Evolutionary conservation across 2,113 vertebrate genomes (phyloP).

Genomic region (Ondatra zibethicus): DNA sequence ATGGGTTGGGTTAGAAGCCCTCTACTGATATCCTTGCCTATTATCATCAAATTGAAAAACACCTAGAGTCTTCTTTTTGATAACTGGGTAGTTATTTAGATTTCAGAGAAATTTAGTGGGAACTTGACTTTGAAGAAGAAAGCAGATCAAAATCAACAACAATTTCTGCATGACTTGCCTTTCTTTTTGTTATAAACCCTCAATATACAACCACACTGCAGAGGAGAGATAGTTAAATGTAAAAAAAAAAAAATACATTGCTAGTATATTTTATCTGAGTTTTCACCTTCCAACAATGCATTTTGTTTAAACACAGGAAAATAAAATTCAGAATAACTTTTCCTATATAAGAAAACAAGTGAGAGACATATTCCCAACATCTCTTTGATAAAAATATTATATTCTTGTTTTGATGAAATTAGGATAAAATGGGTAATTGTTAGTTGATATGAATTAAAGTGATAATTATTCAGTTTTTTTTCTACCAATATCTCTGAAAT

Average conservation of each 20-base stretch:
- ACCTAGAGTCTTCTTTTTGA: conserved; percentile 12
- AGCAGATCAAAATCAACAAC: conserved; percentile 41
- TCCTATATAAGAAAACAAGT: background rate
- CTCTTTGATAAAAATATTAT: background rate
- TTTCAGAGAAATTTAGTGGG: conserved; percentile 54
- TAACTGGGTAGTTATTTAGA: conserved; percentile 52
- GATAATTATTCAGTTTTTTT: conserved; percentile 37
- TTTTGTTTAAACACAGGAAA: conserved; percentile 38
- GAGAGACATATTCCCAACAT: background rate
- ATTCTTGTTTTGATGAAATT: conserved; percentile 30
- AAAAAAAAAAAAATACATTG: background rate
- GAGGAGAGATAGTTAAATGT: background rate
- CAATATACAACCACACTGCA: background rate
- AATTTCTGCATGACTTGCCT: conserved; percentile 33
- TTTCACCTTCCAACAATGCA: background rate
- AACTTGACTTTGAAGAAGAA: conserved; percentile 51
- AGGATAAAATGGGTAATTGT: conserved; percentile 8
- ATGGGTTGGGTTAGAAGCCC: background rate
- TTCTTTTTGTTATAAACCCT: conserved; percentile 29
- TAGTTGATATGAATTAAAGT: conserved; percentile 40
- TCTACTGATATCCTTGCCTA: conserved; percentile 10
- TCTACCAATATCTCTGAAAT: conserved; percentile 39
- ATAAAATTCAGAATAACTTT: conserved; percentile 24
- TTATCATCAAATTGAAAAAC: conserved; percentile 59
- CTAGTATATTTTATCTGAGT: background rate